These are phyloP conservation scores for Ochropleura plecta DNA, from an alignment of 2,888 invertebrate genomes.

Conservation along the genomic window DNA sequence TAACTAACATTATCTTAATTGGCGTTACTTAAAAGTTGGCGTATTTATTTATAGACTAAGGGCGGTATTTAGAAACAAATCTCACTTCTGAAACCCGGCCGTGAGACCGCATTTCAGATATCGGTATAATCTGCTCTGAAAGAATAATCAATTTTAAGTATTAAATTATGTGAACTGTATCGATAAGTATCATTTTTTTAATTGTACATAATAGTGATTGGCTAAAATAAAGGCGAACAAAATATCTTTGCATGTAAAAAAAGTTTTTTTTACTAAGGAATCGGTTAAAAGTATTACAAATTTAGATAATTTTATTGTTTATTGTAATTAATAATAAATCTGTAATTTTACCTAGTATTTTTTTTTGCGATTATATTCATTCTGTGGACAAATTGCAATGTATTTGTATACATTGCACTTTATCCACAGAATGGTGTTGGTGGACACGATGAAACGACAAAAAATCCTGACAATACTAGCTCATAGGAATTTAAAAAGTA, in stretches of 20 bases:
- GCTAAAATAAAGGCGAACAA: neutral
- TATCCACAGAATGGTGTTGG: no score
- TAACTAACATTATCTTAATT: slow-evolving; percentile 14
- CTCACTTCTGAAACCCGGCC: no score
- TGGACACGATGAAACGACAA: neutral
- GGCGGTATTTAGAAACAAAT: no score
- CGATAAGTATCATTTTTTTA: neutral
- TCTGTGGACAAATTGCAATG: neutral
- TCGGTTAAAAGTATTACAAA: slow-evolving; percentile 17
- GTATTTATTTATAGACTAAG: neutral
- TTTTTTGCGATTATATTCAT: neutral
- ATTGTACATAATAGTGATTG: neutral
- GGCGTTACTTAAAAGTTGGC: neutral
- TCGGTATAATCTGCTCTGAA: slow-evolving; percentile 28
- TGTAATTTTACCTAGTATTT: slow-evolving; percentile 24
- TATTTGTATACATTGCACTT: neutral
- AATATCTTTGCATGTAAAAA: neutral
- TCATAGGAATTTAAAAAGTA: neutral
- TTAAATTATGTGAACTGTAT: neutral
- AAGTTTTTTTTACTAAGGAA: slow-evolving; percentile 13
- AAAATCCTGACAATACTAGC: neutral
- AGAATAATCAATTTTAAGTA: neutral
- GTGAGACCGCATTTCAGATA: neutral
- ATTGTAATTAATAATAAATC: slow-evolving; percentile 51
- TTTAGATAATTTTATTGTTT: slow-evolving; percentile 31